These are phyloP conservation scores for Phrynocephalus versicolor DNA, from an alignment of 2,113 vertebrate genomes.

Conservation along the genomic window DNA sequence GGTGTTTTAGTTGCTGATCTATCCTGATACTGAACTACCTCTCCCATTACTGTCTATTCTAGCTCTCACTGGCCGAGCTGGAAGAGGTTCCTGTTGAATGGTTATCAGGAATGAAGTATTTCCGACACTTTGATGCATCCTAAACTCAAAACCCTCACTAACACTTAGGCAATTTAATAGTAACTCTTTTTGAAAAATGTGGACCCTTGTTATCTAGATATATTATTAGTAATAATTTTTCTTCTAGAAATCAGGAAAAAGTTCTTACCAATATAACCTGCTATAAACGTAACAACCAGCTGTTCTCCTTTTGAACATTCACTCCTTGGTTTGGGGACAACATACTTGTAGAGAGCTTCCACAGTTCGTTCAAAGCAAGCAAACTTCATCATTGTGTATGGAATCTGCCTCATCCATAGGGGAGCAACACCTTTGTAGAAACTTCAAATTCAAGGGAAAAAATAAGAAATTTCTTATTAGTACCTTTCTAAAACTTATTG, in stretches of 20 bases:
- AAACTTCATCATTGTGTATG: constrained; percentile 99
- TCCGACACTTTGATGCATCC: too few relatives aligned
- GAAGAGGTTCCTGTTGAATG: too few relatives aligned
- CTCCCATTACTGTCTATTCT: neutral
- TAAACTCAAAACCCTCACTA: too few relatives aligned
- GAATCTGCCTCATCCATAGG: constrained; percentile 99
- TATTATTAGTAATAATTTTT: too few relatives aligned
- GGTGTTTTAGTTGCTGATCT: too few relatives aligned
- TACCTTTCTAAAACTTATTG: neutral
- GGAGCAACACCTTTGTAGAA: constrained; percentile 98
- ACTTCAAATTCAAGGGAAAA: constrained; percentile 67
- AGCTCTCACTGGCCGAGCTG: too few relatives aligned
- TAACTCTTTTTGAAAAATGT: too few relatives aligned
- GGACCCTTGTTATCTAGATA: too few relatives aligned
- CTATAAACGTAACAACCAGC: constrained; percentile 93
- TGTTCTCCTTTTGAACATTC: constrained; percentile 93
- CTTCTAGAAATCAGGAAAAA: too few relatives aligned
- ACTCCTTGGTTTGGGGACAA: constrained; percentile 93
- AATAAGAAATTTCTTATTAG: neutral
- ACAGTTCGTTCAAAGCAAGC: constrained; percentile 98
- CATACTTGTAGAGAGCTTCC: constrained; percentile 91
- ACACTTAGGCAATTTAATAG: too few relatives aligned
- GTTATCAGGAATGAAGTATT: too few relatives aligned
- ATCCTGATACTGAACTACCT: neutral
- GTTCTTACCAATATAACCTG: constrained; percentile 95